These are phyloP conservation scores for Emys orbicularis DNA, from an alignment of 2,797 vertebrate genomes.

Conservation along the genomic window DNA sequence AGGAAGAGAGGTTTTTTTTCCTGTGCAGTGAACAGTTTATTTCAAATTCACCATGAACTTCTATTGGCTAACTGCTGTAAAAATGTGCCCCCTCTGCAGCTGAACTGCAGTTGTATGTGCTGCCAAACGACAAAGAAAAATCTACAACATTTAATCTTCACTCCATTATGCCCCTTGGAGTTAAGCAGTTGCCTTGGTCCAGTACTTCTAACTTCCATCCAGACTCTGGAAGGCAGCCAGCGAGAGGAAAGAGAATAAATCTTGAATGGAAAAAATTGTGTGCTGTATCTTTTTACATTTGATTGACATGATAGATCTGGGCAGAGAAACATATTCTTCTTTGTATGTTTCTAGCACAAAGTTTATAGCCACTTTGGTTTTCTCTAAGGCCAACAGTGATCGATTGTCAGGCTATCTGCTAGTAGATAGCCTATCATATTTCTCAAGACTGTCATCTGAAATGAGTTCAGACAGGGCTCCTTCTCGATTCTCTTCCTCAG, in stretches of 20 bases:
- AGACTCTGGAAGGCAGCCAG: neutral
- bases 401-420: neutral
- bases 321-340: slow-evolving; percentile 3
- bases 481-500: neutral
- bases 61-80: neutral
- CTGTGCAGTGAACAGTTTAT: neutral
- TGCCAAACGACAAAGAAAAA: neutral
- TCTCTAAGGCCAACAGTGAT: neutral
- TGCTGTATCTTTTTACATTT: neutral
- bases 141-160: neutral
- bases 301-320: slow-evolving; percentile 20
- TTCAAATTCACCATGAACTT: neutral
- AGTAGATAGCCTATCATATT: neutral
- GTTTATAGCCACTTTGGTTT: slow-evolving; percentile 39
- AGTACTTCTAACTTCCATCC: neutral
- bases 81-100: neutral
- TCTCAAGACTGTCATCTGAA: slow-evolving; percentile 27
- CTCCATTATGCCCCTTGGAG: accelerated
- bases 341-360: slow-evolving; percentile 11
- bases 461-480: neutral
- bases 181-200: neutral
- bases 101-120: neutral
- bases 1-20: neutral
- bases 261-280: neutral
- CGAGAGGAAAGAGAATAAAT: slow-evolving; percentile 1